Base-by-base conservation (phyloP, 2,113 vertebrate genomes). In the Strigops habroptila region DNA sequence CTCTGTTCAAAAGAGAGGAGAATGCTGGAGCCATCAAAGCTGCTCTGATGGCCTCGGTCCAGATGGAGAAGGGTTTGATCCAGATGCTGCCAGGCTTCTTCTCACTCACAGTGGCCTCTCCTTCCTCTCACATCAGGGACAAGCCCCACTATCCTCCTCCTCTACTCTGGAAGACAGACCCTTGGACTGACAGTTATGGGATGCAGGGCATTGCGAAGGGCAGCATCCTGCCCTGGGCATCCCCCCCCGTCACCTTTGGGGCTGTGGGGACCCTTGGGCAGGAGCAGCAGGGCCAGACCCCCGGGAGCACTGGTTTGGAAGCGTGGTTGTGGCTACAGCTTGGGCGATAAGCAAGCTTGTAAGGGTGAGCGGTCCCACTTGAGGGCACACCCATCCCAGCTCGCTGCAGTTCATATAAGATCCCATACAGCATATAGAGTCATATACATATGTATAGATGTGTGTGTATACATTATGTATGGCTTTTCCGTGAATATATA, bases 401-500 rank as follows among this genome's bases (percentile, higher is more conserved):
- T 76, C 28, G 33, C 23, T 2, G 1, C 52, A 23, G 30, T 60
- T 59, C 25, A 7, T 43, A 15, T 6, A 68, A 31, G 51, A 71
- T 75, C 60, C 65, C 21, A 37, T 43, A 19, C 3, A 28, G 28
- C 16, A 12, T 3, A 53, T 71, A 51, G 71, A 55, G 9, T 64
- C 55, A 76, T 52, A 16, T 14, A 44, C 30, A 3, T 46, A 16
- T 46, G 25, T 77, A 15, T 28, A 68, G 16, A 7, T 48, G 30
- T 0, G 0, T 30, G 7, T 75, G 19, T 27, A 3, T 30, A 10
- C 0, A 0, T 19, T 62, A 13, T 6, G 11, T 69, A 18, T 33
- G 39, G 23, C 35, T 95, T 79, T 64, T 71, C 57, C 44, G 7
- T 59, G 25, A 52, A 14, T 37, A 11, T 25, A 10, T 27, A 33